Evolutionary conservation across 2,888 invertebrate genomes (phyloP).

Genomic region (Nyleta sp.): DNA sequence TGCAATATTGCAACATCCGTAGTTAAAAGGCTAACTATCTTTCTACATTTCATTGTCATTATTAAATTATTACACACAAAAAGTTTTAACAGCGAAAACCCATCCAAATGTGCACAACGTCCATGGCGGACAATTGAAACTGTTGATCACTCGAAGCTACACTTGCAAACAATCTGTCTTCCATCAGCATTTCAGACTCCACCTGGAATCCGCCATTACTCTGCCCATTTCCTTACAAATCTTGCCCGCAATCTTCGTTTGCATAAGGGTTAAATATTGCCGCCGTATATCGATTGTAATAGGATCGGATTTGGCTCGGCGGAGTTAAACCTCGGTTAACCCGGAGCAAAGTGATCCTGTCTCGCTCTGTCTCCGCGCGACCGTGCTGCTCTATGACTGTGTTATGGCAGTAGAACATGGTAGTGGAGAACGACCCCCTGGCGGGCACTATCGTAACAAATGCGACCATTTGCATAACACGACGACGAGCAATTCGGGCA

Average conservation of each 20-base stretch:
- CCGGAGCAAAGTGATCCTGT: slow-evolving; percentile 49
- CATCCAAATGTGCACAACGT: too few relatives aligned
- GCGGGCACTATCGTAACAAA: slow-evolving; percentile 82
- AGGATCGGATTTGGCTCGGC: slow-evolving; percentile 49
- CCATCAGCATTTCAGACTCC: not conserved
- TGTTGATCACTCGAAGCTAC: too few relatives aligned
- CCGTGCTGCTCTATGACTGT: slow-evolving; percentile 61
- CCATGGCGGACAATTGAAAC: too few relatives aligned
- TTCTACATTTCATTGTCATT: too few relatives aligned
- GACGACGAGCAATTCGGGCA: slow-evolving; percentile 82
- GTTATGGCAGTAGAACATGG: slow-evolving; percentile 65
- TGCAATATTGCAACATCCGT: too few relatives aligned
- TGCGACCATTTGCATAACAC: slow-evolving; percentile 82
- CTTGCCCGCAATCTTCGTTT: slow-evolving; percentile 17
- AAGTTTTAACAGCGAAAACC: too few relatives aligned
- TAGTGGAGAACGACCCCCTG: slow-evolving; percentile 78
- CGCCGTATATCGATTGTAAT: slow-evolving; percentile 45
- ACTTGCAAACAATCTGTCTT: too few relatives aligned
- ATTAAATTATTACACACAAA: too few relatives aligned
- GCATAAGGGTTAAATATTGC: slow-evolving; percentile 34
- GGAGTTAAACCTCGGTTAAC: slow-evolving; percentile 61
- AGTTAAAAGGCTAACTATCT: too few relatives aligned
- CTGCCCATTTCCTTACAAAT: slow-evolving; percentile 18
- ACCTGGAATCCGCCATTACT: slow-evolving; percentile 13
- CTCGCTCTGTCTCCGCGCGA: slow-evolving; percentile 37